Conservation (phyloP, 2,888 invertebrate genomes). For the Idaea straminata region DNA sequence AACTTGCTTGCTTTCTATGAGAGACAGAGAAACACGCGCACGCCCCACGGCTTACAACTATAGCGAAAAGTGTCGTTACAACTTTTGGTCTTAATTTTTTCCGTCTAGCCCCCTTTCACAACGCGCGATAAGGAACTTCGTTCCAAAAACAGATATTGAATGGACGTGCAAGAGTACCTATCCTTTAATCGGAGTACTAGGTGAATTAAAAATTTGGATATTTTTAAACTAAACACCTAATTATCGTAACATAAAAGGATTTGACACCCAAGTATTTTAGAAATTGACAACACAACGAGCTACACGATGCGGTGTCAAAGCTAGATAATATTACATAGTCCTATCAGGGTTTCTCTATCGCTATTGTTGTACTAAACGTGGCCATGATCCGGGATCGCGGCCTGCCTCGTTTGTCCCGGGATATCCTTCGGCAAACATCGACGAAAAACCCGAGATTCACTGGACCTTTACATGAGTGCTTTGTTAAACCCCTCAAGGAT, state of each 20-base stretch:
- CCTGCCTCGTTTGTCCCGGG: conserved; percentile 73
- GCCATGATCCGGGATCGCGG: conserved; percentile 66
- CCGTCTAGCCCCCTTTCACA: no score
- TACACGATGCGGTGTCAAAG: conserved; percentile 72
- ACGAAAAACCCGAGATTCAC: conserved; percentile 72
- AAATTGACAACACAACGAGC: conserved; percentile 71
- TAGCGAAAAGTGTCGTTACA: no score
- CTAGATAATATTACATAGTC: conserved; percentile 72
- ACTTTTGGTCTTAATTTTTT: no score
- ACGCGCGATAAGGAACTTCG: no score
- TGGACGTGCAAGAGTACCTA: no score
- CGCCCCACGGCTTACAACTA: no score
- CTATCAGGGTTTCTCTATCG: conserved; percentile 67
- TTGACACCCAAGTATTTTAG: not conserved
- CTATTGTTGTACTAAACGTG: conserved; percentile 70
- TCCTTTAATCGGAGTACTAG: no score
- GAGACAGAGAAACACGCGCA: no score
- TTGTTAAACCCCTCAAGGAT: conserved; percentile 57
- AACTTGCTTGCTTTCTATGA: no score
- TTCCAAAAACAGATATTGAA: no score
- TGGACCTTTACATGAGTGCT: conserved; percentile 73
- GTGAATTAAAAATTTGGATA: no score
- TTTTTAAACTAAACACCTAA: not conserved
- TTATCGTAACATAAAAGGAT: not conserved
- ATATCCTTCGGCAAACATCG: conserved; percentile 76